Conservation (phyloP, 1,140 invertebrate species). For the Trichogramma pretiosum region DNA sequence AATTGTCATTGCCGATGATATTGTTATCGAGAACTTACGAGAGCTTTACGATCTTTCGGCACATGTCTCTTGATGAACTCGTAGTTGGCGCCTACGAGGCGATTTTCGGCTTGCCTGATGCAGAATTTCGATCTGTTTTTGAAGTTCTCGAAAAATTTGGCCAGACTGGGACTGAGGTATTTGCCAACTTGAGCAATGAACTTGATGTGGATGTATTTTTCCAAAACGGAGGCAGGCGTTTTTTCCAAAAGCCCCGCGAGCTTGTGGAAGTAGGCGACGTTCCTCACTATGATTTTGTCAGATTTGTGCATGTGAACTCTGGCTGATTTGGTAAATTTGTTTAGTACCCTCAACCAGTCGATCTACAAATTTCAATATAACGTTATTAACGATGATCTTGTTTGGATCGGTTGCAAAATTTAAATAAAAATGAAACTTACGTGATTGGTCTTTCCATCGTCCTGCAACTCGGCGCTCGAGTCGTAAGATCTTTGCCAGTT, state of each 20-base stretch:
- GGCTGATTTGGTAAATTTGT: not conserved
- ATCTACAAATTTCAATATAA: too few species aligned
- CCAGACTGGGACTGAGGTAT: conserved; percentile 7
- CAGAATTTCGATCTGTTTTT: conserved; percentile 12
- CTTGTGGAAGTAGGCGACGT: conserved; percentile 9
- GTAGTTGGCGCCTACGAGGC: conserved; percentile 11
- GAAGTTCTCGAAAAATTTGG: conserved; percentile 8
- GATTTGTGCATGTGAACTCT: not conserved
- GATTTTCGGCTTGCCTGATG: conserved; percentile 11
- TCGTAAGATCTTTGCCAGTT: conserved; percentile 12
- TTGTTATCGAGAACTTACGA: too few species aligned
- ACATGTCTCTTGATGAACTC: conserved; percentile 14
- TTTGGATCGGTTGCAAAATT: too few species aligned
- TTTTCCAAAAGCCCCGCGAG: conserved; percentile 1
- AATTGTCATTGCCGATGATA: too few species aligned
- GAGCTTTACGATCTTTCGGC: conserved; percentile 6
- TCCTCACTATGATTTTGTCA: conserved; percentile 8
- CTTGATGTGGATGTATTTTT: conserved; percentile 15
- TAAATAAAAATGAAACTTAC: too few species aligned
- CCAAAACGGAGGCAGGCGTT: not conserved
- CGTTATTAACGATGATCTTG: too few species aligned
- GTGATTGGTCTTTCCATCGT: conserved; percentile 5
- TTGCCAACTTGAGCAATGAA: conserved; percentile 16
- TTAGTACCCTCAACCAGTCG: conserved; percentile 7
- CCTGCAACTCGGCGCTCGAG: not conserved